Conservation (phyloP, 2,797 vertebrate species). For the Moxostoma hubbsi region DNA sequence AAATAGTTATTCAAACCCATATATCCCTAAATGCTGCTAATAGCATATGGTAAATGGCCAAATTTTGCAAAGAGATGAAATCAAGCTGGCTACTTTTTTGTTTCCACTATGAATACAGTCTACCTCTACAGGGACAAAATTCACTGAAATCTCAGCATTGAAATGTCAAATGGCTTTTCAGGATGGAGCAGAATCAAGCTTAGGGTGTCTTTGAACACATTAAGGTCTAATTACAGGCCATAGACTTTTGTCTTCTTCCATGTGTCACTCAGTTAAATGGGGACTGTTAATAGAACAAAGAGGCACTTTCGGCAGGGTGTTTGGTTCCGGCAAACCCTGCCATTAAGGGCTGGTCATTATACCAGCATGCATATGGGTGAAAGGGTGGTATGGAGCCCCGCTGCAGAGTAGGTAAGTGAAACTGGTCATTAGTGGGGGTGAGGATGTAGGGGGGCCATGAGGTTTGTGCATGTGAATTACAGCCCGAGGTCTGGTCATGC, state of each 20-base stretch:
- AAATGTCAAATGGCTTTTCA: not conserved
- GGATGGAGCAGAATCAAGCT: not conserved
- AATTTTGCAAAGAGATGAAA: not conserved
- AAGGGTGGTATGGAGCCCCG: not conserved
- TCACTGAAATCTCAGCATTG: not conserved
- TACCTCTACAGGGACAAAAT: slow-evolving; percentile 3
- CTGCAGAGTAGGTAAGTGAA: slow-evolving; percentile 15
- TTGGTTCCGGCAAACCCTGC: slow-evolving; percentile 43
- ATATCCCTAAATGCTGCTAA: slow-evolving; percentile 7
- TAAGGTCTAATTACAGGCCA: slow-evolving; percentile 18
- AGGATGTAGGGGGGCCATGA: not conserved
- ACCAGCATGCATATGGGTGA: slow-evolving; percentile 63
- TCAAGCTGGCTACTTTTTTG: not conserved
- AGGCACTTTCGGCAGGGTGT: slow-evolving; percentile 26
- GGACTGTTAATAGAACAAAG: slow-evolving; percentile 57
- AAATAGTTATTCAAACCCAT: slow-evolving; percentile 19
- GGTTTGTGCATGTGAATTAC: not conserved
- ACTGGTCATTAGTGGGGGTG: slow-evolving; percentile 14
- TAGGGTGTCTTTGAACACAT: slow-evolving; percentile 10
- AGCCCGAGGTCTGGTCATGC: slow-evolving; percentile 63
- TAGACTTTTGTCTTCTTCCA: slow-evolving; percentile 33
- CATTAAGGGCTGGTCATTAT: slow-evolving; percentile 68
- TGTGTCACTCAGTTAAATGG: slow-evolving; percentile 49
- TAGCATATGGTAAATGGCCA: not conserved
- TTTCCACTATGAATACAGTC: not conserved